phyloP scores from a whole-genome alignment of 1,140 invertebrate genomes.

The Drosophila azteca region DNA sequence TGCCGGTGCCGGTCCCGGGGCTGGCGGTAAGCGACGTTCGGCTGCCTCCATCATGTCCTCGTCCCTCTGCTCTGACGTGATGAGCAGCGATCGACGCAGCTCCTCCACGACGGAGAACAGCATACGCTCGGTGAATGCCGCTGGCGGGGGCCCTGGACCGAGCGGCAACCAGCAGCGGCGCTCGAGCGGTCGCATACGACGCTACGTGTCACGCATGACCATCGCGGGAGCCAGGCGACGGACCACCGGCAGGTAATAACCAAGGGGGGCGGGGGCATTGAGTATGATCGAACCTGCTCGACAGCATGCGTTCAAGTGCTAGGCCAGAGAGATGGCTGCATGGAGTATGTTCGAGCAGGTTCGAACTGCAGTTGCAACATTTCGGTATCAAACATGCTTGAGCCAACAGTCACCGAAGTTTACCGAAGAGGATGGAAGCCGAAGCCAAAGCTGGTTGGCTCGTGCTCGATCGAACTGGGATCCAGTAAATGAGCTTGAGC shows the following conservation, averaged over 20 bases:
- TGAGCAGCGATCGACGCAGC: slow-evolving; percentile 76
- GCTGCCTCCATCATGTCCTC: slow-evolving; percentile 81
- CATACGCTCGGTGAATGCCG: slow-evolving; percentile 39
- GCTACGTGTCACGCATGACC: slow-evolving; percentile 80
- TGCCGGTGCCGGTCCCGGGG: neutral
- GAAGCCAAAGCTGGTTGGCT: too few species aligned
- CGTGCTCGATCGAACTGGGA: too few species aligned
- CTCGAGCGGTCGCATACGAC: slow-evolving; percentile 74
- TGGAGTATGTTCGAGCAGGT: too few species aligned
- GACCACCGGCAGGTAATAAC: slow-evolving; percentile 81
- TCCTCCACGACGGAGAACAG: slow-evolving; percentile 81
- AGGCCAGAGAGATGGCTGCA: too few species aligned
- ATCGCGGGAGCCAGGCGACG: slow-evolving; percentile 79
- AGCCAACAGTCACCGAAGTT: too few species aligned
- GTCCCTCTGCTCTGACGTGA: slow-evolving; percentile 76
- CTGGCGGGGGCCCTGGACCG: neutral
- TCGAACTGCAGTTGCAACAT: too few species aligned
- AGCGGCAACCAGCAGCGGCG: slow-evolving; percentile 48
- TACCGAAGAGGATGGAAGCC: too few species aligned
- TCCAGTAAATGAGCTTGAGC: too few species aligned
- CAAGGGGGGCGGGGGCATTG: neutral
- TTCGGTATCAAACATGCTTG: too few species aligned
- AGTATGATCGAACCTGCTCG: too few species aligned
- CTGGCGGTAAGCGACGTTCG: slow-evolving; percentile 71
- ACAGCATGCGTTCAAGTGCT: too few species aligned